Percentiles rank a stretch among this genome's conserved stretches.
These are phyloP conservation scores for Scaptomyza hsui DNA, from an alignment of 1,140 invertebrate species.

Conservation along the genomic window DNA sequence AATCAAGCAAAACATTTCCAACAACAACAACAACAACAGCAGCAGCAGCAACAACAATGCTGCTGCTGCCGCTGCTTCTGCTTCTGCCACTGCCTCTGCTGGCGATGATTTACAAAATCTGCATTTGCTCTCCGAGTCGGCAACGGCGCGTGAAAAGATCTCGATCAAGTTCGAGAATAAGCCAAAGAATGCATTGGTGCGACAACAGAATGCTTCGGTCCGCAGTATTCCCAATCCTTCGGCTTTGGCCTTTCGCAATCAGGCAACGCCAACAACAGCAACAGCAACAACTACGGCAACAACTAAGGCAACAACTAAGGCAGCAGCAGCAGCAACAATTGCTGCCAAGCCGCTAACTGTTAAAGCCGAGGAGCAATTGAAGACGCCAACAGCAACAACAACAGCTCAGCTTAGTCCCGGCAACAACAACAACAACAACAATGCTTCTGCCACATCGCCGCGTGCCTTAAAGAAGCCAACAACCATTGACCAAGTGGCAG, in stretches of 20 bases:
- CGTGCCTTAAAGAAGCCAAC: slow-evolving; percentile 68
- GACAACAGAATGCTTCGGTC: slow-evolving; percentile 81
- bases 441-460: slow-evolving; percentile 52
- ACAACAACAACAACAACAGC: slow-evolving; percentile 52
- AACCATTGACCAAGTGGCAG: slow-evolving; percentile 81
- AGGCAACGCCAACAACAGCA: slow-evolving; percentile 32
- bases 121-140: slow-evolving; percentile 79
- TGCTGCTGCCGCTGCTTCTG: slow-evolving; percentile 9
- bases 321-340: slow-evolving; percentile 10
- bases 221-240: slow-evolving; percentile 83
- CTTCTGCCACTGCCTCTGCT: not conserved
- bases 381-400: slow-evolving; percentile 26
- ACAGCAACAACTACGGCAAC: slow-evolving; percentile 11
- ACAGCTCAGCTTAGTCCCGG: slow-evolving; percentile 37
- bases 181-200: slow-evolving; percentile 68
- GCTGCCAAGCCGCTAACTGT: slow-evolving; percentile 50
- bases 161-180: slow-evolving; percentile 68
- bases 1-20: slow-evolving; percentile 78
- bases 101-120: slow-evolving; percentile 80
- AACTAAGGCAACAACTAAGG: slow-evolving; percentile 21
- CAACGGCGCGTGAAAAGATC: slow-evolving; percentile 78
- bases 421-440: slow-evolving; percentile 24
- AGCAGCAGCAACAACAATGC: slow-evolving; percentile 1
- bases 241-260: slow-evolving; percentile 81
- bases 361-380: slow-evolving; percentile 51